Conservation (phyloP, 1,140 invertebrate genomes). For the Solen grandis region DNA sequence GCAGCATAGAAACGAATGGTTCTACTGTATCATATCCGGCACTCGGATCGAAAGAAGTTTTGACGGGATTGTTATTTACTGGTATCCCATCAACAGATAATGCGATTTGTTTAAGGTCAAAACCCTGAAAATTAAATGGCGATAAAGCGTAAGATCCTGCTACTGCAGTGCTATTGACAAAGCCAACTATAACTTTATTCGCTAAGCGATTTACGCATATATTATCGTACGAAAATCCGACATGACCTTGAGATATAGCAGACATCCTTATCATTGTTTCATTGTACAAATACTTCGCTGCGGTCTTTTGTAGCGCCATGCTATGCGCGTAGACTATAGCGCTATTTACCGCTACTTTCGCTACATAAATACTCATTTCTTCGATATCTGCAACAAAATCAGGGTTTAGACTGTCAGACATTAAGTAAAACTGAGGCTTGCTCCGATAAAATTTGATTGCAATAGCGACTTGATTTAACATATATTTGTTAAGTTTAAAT, state of each 20-base stretch:
- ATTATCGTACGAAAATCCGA: constrained; percentile 40
- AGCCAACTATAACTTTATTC: constrained; percentile 41
- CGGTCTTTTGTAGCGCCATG: constrained; percentile 21
- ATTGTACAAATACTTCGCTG: constrained; percentile 48
- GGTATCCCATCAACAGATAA: constrained; percentile 47
- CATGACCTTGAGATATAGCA: constrained; percentile 33
- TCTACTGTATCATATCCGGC: constrained; percentile 22
- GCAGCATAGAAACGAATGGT: no score
- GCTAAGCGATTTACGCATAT: constrained; percentile 48
- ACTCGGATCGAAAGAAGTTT: constrained; percentile 11
- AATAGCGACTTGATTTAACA: constrained; percentile 52
- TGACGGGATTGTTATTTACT: constrained; percentile 27
- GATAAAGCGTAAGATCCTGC: constrained; percentile 32
- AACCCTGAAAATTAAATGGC: constrained; percentile 48
- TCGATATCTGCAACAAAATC: constrained; percentile 38
- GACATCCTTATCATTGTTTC: constrained; percentile 26
- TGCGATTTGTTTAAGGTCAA: constrained; percentile 35
- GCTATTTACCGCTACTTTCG: constrained; percentile 55
- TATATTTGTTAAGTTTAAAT: constrained; percentile 47
- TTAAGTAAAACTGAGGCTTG: constrained; percentile 13
- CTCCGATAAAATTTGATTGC: constrained; percentile 5
- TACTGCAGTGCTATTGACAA: constrained; percentile 29
- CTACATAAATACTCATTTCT: constrained; percentile 43
- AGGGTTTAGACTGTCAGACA: background rate
- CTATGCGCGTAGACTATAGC: constrained; percentile 42